Conservation (phyloP, 2,888 invertebrate genomes). For the Trachelus tabidus region DNA sequence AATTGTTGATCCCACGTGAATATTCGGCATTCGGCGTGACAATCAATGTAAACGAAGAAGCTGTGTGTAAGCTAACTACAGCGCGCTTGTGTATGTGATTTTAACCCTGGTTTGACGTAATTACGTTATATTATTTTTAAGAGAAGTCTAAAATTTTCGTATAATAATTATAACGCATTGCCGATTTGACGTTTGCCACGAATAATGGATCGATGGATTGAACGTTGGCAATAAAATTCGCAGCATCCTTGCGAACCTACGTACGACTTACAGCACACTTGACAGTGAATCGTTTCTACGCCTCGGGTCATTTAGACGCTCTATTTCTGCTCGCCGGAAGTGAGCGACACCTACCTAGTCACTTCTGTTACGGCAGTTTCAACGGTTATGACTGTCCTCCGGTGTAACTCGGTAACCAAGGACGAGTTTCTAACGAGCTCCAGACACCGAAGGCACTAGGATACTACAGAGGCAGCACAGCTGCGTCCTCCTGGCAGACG, state of each 20-base stretch:
- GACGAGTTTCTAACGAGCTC: neutral
- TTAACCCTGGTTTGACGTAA: neutral
- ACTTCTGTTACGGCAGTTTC: neutral
- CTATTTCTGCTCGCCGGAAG: neutral
- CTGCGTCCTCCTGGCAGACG: neutral
- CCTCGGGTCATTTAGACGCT: neutral
- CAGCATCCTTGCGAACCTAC: neutral
- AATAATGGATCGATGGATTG: neutral
- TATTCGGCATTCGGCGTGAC: neutral
- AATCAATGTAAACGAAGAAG: neutral
- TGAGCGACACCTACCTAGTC: neutral
- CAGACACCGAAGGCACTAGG: no score
- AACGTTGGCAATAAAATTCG: neutral
- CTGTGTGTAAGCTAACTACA: neutral
- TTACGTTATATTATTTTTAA: neutral
- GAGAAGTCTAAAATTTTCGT: neutral
- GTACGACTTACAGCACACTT: neutral
- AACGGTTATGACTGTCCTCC: neutral
- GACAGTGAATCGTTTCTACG: neutral
- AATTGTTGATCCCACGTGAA: neutral
- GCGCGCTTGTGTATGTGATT: neutral
- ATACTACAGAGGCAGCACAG: neutral
- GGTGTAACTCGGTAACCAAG: neutral
- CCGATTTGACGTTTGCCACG: no score
- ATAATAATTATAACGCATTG: no score